phyloP scores from a whole-genome alignment of 2,888 invertebrate genomes.

The Drosophila paranaensis region DNA sequence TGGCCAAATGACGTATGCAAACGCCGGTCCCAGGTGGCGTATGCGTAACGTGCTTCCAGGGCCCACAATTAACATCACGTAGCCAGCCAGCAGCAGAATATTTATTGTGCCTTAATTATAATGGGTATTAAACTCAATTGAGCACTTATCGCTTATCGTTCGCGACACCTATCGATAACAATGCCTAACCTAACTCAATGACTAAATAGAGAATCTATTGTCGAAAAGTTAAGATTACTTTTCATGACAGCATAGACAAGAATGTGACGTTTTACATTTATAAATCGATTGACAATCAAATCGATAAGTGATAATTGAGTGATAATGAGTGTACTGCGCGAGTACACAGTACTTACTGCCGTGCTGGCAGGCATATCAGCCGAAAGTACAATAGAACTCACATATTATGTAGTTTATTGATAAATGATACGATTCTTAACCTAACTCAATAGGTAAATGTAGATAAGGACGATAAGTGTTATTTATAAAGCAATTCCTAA shows the following conservation, averaged over 20 bases:
- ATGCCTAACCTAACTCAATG: conserved; percentile 2
- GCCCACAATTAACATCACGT: conserved; percentile 6
- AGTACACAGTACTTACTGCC: too few relatives aligned
- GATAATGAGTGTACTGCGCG: not conserved
- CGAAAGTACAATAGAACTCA: too few relatives aligned
- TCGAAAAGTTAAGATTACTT: not conserved
- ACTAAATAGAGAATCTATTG: not conserved
- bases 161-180: not conserved
- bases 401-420: too few relatives aligned
- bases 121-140: not conserved
- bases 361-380: too few relatives aligned
- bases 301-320: not conserved
- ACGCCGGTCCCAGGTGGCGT: conserved; percentile 24
- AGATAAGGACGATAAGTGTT: not conserved
- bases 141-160: not conserved
- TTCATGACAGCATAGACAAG: not conserved
- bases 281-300: conserved; percentile 10
- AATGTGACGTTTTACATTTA: not conserved
- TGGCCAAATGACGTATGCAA: conserved; percentile 59
- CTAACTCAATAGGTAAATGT: not conserved
- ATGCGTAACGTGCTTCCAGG: conserved; percentile 38
- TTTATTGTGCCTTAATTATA: not conserved
- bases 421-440: not conserved
- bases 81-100: not conserved
- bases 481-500: not conserved